Conservation (phyloP, 2,888 invertebrate species). For the Helicoverpa assulta region DNA sequence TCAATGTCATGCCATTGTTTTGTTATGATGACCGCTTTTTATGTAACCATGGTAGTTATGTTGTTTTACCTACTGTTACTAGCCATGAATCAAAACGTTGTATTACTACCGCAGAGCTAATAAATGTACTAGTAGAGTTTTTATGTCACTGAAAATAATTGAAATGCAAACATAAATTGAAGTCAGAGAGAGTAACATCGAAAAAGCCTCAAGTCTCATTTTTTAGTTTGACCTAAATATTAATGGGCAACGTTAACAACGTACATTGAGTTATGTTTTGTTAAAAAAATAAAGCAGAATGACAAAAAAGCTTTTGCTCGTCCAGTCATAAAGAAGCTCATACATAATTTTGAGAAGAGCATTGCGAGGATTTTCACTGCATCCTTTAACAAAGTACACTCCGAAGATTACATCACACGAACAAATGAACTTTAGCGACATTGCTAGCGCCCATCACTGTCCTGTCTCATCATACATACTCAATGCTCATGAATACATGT, state of each 20-base stretch:
- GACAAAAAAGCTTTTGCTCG: too few species aligned
- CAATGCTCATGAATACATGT: neutral
- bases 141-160: neutral
- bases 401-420: conserved; percentile 35
- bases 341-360: neutral
- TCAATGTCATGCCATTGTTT: conserved; percentile 84
- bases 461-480: conserved; percentile 18
- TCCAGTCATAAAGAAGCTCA: neutral
- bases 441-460: conserved; percentile 20
- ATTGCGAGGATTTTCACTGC: neutral
- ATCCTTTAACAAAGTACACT: conserved; percentile 3
- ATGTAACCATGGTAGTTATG: conserved; percentile 33
- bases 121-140: neutral
- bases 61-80: conserved; percentile 1
- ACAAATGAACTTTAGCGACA: conserved; percentile 1
- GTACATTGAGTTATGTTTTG: neutral
- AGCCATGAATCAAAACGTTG: conserved; percentile 12
- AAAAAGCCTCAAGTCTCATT: too few species aligned
- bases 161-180: neutral
- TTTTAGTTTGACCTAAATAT: too few species aligned
- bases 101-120: neutral
- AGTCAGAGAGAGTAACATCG: neutral
- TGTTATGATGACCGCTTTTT: conserved; percentile 65
- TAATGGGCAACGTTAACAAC: neutral
- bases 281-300: neutral